Conservation (phyloP, 2,797 vertebrate genomes). For the Acanthopagrus latus region DNA sequence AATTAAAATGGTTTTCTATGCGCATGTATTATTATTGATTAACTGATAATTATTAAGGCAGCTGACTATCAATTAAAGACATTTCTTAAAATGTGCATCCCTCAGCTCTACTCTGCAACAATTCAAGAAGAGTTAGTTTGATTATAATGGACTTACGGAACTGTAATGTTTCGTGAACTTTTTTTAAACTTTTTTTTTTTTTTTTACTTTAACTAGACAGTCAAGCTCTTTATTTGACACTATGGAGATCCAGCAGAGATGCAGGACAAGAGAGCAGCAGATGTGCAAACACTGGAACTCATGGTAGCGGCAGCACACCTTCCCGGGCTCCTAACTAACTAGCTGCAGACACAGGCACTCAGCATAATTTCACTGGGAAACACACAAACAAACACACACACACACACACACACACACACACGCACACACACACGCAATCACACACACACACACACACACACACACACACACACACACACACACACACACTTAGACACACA, state of each 20-base stretch:
- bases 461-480: constrained; percentile 49
- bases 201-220: not conserved
- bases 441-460: constrained; percentile 44
- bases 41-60: no score
- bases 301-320: constrained; percentile 49
- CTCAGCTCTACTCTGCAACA: not conserved
- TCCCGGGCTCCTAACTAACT: constrained; percentile 57
- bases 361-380: constrained; percentile 51
- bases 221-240: constrained; percentile 8
- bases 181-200: no score
- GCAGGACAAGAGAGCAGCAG: constrained; percentile 44
- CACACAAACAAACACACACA: constrained; percentile 43
- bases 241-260: constrained; percentile 7
- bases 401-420: constrained; percentile 51
- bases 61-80: no score
- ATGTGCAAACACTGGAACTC: constrained; percentile 51
- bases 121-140: not conserved
- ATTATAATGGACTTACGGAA: not conserved
- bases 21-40: no score
- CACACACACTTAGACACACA: constrained; percentile 47
- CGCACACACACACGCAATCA: constrained; percentile 45
- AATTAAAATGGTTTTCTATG: no score
- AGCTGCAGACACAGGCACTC: constrained; percentile 60
- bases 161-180: no score
- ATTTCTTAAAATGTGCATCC: no score